Evolutionary conservation across 2,113 vertebrate species (phyloP).

Genomic region (Sceloporus tristichus): DNA sequence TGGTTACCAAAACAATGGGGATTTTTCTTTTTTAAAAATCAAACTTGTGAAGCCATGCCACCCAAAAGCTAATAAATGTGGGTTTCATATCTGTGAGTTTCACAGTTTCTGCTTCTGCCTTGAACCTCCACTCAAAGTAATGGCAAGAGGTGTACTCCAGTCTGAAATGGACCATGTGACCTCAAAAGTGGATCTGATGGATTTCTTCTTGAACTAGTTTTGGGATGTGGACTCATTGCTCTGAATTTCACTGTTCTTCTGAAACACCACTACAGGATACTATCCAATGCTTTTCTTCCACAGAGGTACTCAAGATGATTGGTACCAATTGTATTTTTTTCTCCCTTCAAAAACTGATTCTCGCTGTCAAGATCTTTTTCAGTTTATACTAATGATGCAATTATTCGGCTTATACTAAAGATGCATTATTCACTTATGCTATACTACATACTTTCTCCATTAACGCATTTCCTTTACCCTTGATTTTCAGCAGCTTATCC

Average conservation of each 20-base stretch:
- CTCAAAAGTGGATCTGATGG: too few relatives aligned
- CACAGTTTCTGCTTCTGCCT: too few relatives aligned
- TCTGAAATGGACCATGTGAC: too few relatives aligned
- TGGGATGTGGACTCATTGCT: background rate
- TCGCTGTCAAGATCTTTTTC: background rate
- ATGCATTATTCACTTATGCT: background rate
- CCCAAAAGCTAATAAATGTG: too few relatives aligned
- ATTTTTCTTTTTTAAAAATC: too few relatives aligned
- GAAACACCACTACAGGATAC: background rate
- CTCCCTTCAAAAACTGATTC: background rate
- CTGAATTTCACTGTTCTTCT: background rate
- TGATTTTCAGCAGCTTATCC: background rate
- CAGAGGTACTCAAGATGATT: background rate
- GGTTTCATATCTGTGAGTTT: too few relatives aligned
- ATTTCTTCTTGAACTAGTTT: background rate
- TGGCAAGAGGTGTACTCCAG: too few relatives aligned
- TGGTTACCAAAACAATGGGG: too few relatives aligned
- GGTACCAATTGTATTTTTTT: background rate
- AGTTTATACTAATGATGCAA: conserved; percentile 29
- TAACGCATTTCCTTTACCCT: conserved; percentile 23
- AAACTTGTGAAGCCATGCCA: too few relatives aligned
- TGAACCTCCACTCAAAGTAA: too few relatives aligned
- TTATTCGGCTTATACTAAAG: conserved; percentile 34
- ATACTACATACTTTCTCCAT: background rate
- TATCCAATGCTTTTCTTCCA: background rate